phyloP scores from a whole-genome alignment of 2,113 vertebrate species.

The Toxostoma redivivum region DNA sequence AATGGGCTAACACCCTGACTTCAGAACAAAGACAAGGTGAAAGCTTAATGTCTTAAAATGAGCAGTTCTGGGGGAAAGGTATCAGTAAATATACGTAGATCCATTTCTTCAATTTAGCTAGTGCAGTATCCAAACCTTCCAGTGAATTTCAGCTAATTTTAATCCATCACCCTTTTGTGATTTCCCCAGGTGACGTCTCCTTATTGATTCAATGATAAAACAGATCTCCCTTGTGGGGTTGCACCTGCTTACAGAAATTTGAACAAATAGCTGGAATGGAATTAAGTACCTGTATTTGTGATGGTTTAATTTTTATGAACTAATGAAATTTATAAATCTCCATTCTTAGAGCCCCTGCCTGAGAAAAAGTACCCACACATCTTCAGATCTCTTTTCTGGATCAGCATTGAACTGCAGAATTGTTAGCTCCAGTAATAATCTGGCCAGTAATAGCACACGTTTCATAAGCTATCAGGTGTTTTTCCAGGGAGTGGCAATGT shows the following conservation, averaged over 20 bases:
- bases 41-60: neutral
- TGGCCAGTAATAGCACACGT: neutral
- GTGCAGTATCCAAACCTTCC: neutral
- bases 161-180: neutral
- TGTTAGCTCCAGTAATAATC: neutral
- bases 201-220: neutral
- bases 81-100: neutral
- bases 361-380: neutral
- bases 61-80: neutral
- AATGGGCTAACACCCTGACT: neutral
- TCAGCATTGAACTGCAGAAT: neutral
- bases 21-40: neutral
- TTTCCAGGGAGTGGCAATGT: constrained; percentile 6
- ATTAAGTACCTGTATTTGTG: neutral
- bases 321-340: neutral
- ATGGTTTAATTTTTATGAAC: neutral
- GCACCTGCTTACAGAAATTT: neutral
- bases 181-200: neutral
- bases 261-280: neutral
- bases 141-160: neutral
- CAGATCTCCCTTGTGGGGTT: neutral
- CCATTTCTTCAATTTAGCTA: neutral
- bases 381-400: neutral
- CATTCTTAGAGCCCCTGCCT: neutral
- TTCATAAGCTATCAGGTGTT: neutral